Conservation (phyloP, 2,888 invertebrate genomes). For the Agrotis segetum region DNA sequence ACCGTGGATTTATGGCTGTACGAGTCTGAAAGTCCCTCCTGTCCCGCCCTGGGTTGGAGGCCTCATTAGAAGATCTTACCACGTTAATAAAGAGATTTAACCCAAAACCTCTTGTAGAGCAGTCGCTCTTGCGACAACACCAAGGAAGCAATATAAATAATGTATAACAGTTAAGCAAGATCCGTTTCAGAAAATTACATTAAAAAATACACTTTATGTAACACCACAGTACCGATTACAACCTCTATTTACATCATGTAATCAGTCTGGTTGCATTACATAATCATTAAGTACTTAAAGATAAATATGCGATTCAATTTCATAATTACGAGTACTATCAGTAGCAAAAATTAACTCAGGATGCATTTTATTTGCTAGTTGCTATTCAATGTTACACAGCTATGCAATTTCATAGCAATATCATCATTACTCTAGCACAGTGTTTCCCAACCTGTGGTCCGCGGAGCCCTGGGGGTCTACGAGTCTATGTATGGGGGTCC, state of each 20-base stretch:
- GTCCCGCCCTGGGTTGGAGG: too few species aligned
- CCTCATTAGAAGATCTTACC: too few species aligned
- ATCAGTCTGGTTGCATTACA: conserved; percentile 29
- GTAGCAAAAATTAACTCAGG: conserved; percentile 21
- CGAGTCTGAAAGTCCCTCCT: too few species aligned
- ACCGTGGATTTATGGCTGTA: too few species aligned
- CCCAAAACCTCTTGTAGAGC: too few species aligned
- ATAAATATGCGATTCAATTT: conserved; percentile 34
- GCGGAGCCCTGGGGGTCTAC: too few species aligned
- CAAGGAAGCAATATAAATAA: too few species aligned
- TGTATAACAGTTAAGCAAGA: conserved; percentile 1
- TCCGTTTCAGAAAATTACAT: conserved; percentile 4
- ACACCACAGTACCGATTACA: conserved; percentile 26
- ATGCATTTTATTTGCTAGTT: background rate
- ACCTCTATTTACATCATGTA: conserved; percentile 25
- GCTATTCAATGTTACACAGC: background rate
- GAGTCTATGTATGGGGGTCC: too few species aligned
- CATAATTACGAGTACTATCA: conserved; percentile 43
- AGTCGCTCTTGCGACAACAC: too few species aligned
- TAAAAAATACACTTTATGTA: conserved; percentile 29
- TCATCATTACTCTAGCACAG: background rate
- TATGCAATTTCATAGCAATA: background rate
- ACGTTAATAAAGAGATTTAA: too few species aligned
- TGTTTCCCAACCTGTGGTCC: too few species aligned
- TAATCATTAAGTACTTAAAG: conserved; percentile 17